Base-by-base conservation (phyloP, 2,797 vertebrate genomes). In the Galago senegalensis region DNA sequence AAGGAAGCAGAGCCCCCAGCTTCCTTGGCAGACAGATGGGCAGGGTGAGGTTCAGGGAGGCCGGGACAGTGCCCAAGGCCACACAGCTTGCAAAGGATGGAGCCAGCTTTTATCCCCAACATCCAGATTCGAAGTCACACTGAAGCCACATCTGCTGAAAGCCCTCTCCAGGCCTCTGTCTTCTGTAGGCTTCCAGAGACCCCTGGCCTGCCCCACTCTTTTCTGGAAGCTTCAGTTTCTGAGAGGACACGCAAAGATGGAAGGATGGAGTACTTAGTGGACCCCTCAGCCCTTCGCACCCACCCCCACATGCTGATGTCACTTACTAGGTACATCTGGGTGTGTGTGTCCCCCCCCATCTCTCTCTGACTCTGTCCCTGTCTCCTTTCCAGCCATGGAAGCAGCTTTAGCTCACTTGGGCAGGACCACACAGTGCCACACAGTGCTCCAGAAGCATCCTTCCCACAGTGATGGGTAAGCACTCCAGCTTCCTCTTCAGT, bases 171-270 rank as follows among this genome's bases (percentile, higher is more conserved):
- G 31, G 16, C 13, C 58, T 37, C 43, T 18, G 46, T 27, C 70
- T 82, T 58, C 65, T 7, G 9, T 2, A 70, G 63, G 23, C 37
- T 40, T 31, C 31, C 65, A 13, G 23, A 58, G 69, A n/a, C 9
- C 56, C 40, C 31, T 20, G 5, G 16, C 79, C 72, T 20, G 7
- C 20, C 72, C 29, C n/a, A 10, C 6, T 76, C 70, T 16, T 61
- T 72, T 58, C 65, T 2, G 2, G 63, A 93, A 89, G 81, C 73
- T 29, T 61, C 56, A 16, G 17, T 49, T 43, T 56, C 49, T 29
- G 9, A 1, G 6, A 9, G 16, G 6, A 37, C 14, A 23, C 0
- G 25, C 84, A 69, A 1, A 69, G 60, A 18, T n/a, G 4, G 3
- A 23, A 31, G 60, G 56, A 31, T 9, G 3, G 7, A 1, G 20